phyloP scores from a whole-genome alignment of 2,888 invertebrate species.

The Campaea margaritaria region DNA sequence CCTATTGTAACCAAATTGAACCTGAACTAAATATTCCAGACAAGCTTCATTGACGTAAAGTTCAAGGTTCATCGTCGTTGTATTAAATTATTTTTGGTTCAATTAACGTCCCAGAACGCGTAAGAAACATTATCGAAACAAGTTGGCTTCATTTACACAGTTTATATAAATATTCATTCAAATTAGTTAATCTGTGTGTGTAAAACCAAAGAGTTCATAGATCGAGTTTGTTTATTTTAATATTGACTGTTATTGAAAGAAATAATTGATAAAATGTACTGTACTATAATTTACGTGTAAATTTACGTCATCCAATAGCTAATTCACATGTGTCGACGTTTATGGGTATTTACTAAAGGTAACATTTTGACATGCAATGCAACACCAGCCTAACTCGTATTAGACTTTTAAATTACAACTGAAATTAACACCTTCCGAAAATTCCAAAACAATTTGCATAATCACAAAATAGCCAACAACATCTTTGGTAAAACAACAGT shows the following conservation, averaged over 20 bases:
- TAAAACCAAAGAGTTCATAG: no score
- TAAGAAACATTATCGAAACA: no score
- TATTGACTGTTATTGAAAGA: no score
- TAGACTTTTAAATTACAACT: constrained; percentile 29
- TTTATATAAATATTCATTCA: no score
- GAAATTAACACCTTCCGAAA: constrained; percentile 31
- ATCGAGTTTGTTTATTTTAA: no score
- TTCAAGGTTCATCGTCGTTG: background rate
- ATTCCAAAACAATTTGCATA: constrained; percentile 26
- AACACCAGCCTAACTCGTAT: constrained; percentile 10
- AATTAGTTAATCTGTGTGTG: no score
- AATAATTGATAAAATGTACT: no score
- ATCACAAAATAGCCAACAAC: constrained; percentile 30
- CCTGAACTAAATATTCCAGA: background rate
- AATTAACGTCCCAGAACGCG: background rate
- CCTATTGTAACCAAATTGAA: background rate
- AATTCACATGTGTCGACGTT: no score
- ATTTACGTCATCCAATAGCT: no score
- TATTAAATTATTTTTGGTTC: background rate
- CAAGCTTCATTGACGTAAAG: background rate
- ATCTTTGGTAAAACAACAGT: constrained; percentile 19
- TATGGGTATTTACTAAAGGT: background rate
- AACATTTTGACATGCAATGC: constrained; percentile 3
- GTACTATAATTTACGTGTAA: no score
- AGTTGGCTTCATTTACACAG: no score